Evolutionary conservation across 1,140 invertebrate species (phyloP).

Genomic region (Chironomus tepperi): DNA sequence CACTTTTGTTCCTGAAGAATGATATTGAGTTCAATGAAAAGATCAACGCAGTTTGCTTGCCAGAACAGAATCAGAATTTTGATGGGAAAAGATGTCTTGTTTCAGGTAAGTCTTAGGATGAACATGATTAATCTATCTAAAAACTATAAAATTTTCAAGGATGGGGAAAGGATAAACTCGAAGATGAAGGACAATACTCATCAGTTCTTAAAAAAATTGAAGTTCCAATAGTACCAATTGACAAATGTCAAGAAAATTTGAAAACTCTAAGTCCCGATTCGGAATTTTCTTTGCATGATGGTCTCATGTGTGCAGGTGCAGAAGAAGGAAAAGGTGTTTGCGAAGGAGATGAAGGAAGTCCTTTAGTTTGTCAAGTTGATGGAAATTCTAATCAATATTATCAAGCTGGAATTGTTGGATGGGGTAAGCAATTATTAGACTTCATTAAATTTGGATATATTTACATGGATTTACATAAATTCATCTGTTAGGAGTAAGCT

Average conservation of each 20-base stretch:
- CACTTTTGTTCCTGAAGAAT: slow-evolving; percentile 51
- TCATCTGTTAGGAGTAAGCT: no score
- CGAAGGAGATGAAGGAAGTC: slow-evolving; percentile 47
- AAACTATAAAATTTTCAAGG: no score
- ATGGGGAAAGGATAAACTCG: no score
- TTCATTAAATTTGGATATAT: no score
- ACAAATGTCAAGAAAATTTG: slow-evolving; percentile 39
- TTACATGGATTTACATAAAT: no score
- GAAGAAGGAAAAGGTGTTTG: slow-evolving; percentile 51
- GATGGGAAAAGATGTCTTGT: slow-evolving; percentile 45
- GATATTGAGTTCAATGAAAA: slow-evolving; percentile 50
- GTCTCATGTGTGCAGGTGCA: slow-evolving; percentile 59
- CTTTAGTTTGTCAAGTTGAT: slow-evolving; percentile 57
- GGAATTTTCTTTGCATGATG: slow-evolving; percentile 46
- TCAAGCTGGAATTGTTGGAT: slow-evolving; percentile 57
- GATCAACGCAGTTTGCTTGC: slow-evolving; percentile 57
- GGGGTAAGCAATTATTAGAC: slow-evolving; percentile 38
- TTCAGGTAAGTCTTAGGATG: no score
- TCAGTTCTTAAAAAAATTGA: no score
- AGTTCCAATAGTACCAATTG: no score
- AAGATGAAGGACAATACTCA: no score
- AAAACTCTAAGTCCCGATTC: slow-evolving; percentile 47
- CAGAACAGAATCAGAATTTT: slow-evolving; percentile 37
- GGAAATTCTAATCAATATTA: slow-evolving; percentile 43
- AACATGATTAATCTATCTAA: no score